Evolutionary conservation across 1,140 invertebrate genomes (phyloP), one percentile per base, ranked within the genome.

Genomic region (Apis florea): DNA sequence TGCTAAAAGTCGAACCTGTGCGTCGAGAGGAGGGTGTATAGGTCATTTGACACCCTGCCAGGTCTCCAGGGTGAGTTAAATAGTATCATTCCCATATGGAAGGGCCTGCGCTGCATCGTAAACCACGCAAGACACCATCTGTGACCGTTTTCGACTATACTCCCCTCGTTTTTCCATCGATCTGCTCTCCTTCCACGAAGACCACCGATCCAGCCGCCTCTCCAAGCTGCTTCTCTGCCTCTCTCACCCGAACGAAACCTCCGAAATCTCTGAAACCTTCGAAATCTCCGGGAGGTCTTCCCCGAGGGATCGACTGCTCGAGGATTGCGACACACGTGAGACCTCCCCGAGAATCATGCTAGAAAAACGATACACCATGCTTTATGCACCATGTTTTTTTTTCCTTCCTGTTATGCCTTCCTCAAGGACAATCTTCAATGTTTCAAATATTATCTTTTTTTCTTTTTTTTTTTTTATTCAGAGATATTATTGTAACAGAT

Each of bases 51-150:
- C 82, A 89, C 87, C 83, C 87, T 84, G 64, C 71, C 85, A 85
- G 73, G 79, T 87, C 87, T 82, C 88, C 67, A 58, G 78, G 87
- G 85, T 75, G 70, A 79, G 81, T 82, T 81, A 86, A 86, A 88
- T 78, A 88, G 87, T 86, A 89, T 88, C 88, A 89, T 89, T 88
- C 85, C 85, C 81, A 89, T 88, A 86, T 86, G 87, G 82, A 86
- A 74, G 83, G 79, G 77, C 77, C 70, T 61, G 87, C 56, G 53
- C 72, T 76, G 76, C 75, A 82, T 89, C 78, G 78, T 89, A 89
- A 89, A 89, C 87, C 88, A 89, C 80, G 82, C 85, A 74, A 69
- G 88, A 68, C 80, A 85, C 88, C 91, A 92, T 91, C 89, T 91
- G 90, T 85, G 87, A 89, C 74, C 80, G 79, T 77, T 87, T 40